Evolutionary conservation across 2,888 invertebrate genomes (phyloP), one percentile per base, ranked within the genome.

Genomic region (Eupithecia vulgata): DNA sequence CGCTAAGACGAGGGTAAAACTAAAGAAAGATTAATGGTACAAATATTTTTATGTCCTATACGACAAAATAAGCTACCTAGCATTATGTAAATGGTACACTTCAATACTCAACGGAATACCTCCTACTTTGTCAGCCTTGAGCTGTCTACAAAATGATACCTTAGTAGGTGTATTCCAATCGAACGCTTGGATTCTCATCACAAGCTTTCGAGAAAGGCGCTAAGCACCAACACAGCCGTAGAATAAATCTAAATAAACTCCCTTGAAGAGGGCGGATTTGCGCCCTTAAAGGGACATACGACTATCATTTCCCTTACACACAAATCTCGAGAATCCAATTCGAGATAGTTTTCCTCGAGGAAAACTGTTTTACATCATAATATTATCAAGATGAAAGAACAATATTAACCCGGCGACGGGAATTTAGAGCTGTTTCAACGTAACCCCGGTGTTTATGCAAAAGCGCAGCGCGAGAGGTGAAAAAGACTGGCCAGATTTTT

Each of bases 311-410:
- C 71, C 74, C 61, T 42, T 71, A 65, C 42, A 57, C 68, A 75
- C 72, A 75, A 70, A 72, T 75, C 75, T 72, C 48, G 6, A 67
- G 65, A 68, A 72, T 75, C 70, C 57, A 68, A 74, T 74, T 62
- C 62, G 37, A 57, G 45, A 64, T 62, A 72, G 72, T 75, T 73
- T 75, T 74, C 71, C 76, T 73, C 40, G 64, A 70, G 72, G 76
- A 73, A 76, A 75, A 72, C 68, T 62, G 67, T 78, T 77, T 76
- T 76, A 73, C 72, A 65, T 72, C 70, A 72, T 76, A 77, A 76
- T 75, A 71, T 72, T 72, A 70, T 72, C 59, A 62, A 70, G 75
- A 76, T 74, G 74, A 76, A 75, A 72, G 64, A 59, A 62, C 48
- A 68, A 67, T 48, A 42, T 70, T 48, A 64, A 52, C 21, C 40